Percentiles rank a stretch among this genome's conserved stretches.
phyloP scores from a whole-genome alignment of 1,140 invertebrate genomes.

The Pogonomyrmex californicus region DNA sequence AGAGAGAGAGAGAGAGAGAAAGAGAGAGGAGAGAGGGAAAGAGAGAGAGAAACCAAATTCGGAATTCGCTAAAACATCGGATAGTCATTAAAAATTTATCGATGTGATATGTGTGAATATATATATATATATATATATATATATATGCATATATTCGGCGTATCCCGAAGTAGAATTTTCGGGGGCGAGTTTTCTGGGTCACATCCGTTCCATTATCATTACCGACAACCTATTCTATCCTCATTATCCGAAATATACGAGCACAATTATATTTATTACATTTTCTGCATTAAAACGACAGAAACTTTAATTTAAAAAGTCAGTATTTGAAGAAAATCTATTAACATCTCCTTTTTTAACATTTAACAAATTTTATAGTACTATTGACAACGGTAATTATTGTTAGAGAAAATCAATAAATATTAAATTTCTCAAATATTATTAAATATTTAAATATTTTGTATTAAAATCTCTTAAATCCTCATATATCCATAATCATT shows the following conservation, averaged over 20 bases:
- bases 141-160: too few species aligned
- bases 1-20: neutral
- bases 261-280: neutral
- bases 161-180: constrained; percentile 2
- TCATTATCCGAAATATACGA: constrained; percentile 21
- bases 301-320: neutral
- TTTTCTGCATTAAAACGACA: neutral
- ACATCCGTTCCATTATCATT: constrained; percentile 5
- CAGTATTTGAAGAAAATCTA: neutral
- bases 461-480: neutral
- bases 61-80: neutral
- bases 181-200: neutral
- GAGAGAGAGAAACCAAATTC: too few species aligned
- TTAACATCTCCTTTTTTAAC: neutral
- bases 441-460: neutral
- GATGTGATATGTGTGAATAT: constrained; percentile 9
- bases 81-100: constrained; percentile 23
- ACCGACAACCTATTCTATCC: constrained; percentile 9
- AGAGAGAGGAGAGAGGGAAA: neutral
- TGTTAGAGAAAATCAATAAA: too few species aligned
- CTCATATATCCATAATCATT: constrained; percentile 11
- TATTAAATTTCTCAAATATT: neutral
- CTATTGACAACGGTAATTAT: neutral
- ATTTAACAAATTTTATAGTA: neutral
- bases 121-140: neutral